Evolutionary conservation across 2,797 vertebrate genomes (phyloP), one percentile per base, ranked within the genome.

Genomic region (Sebastes reedi): DNA sequence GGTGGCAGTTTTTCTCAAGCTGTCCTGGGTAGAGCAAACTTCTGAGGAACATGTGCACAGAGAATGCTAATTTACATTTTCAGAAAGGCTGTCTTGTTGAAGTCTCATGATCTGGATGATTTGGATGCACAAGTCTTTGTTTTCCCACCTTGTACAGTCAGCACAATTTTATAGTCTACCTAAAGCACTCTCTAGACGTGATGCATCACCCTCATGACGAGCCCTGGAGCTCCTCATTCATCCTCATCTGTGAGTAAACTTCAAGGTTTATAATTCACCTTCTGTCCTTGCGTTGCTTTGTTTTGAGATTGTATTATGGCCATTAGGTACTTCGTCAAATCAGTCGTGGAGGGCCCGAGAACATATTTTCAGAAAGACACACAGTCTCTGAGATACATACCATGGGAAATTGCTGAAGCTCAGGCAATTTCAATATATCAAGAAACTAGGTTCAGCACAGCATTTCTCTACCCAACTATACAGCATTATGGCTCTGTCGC

Each of bases 351-450:
- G 36, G 25, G 5, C 24, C 64, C 30, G 30, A 58, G 36, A 80
- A 76, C 50, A 77, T 59, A 74, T 86, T 83, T 85, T 79, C 20
- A 76, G 42, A 46, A 62, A 77, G 61, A 82, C 55, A 55, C 46
- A 50, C 76, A 58, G 36, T 62, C 59, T 61, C 81, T 59, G 25
- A 70, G n/a, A 79, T 42, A 36, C 64, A 54, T 58, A 52, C 81
- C 67, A 69, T 60, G 56, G 82, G 72, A 82, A 79, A 82, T 61
- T 27, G 46, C 59, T 58, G 64, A 55, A 80, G 66, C 72, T 74
- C 20, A 55, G 77, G 83, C 84, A 69, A 89, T 84, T 84, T 84
- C 61, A 72, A 75, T 86, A 65, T 22, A 87, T 86, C 83, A 86
- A 67, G 22, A 58, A 42, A 60, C 1, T 39, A 46, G 50, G 60